A percentile compares a stretch with the other conserved stretches of the same genome.
Evolutionary conservation across 2,797 vertebrate genomes (phyloP).

Genomic region (Streptopelia turtur): DNA sequence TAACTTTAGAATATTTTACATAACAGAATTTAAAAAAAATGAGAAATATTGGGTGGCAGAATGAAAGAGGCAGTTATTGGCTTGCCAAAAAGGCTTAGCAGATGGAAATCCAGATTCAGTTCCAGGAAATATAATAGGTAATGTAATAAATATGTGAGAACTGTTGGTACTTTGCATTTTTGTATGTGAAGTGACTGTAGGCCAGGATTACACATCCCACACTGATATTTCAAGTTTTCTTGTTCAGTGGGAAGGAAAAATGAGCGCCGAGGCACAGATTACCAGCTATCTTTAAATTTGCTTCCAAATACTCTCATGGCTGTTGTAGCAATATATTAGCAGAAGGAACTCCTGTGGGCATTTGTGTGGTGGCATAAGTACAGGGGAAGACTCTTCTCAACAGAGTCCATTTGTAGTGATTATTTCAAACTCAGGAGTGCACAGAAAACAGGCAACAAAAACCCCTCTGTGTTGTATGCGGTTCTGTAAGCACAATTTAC

Average conservation of each 20-base stretch:
- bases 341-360: neutral
- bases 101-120: conserved; percentile 29
- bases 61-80: neutral
- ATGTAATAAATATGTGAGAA: neutral
- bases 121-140: conserved; percentile 33
- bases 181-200: conserved; percentile 4
- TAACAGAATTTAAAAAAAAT: neutral
- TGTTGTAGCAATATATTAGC: conserved; percentile 8
- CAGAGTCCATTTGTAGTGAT: neutral
- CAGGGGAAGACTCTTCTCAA: neutral
- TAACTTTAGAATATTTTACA: neutral
- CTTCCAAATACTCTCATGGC: neutral
- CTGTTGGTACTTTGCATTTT: conserved; percentile 46
- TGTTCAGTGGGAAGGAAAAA: conserved; percentile 19
- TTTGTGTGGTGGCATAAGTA: neutral
- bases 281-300: neutral
- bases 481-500: neutral
- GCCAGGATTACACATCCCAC: conserved; percentile 46
- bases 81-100: neutral
- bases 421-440: neutral
- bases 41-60: neutral
- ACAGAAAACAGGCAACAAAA: neutral
- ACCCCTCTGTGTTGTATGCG: neutral
- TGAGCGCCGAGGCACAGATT: neutral
- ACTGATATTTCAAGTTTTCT: conserved; percentile 40